Percentiles rank a stretch among this genome's conserved stretches.
Evolutionary conservation across 2,888 invertebrate species (phyloP).

Genomic region (Hipparchia semele): DNA sequence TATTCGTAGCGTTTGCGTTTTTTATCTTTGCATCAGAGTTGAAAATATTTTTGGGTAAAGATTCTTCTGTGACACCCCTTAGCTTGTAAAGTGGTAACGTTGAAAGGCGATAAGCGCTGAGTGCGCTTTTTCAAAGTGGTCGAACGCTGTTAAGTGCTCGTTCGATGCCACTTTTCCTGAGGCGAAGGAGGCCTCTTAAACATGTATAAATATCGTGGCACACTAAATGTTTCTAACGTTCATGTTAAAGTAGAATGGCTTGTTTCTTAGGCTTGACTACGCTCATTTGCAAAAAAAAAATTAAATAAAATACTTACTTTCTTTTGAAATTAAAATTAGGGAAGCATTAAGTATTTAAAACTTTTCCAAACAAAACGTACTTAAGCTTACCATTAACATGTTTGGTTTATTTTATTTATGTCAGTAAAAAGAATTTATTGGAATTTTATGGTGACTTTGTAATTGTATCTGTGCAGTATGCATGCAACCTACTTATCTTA

Average conservation of each 20-base stretch:
- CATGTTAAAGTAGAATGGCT: not conserved
- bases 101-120: conserved; percentile 68
- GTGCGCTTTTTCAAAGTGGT: conserved; percentile 64
- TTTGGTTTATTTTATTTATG: too few species aligned
- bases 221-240: conserved; percentile 13
- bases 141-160: conserved; percentile 63
- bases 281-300: too few species aligned
- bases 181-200: conserved; percentile 45
- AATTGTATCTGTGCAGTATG: too few species aligned
- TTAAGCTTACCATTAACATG: too few species aligned
- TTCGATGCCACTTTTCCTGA: conserved; percentile 42
- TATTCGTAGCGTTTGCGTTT: not conserved
- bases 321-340: too few species aligned
- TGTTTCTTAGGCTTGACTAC: not conserved
- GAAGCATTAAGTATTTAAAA: too few species aligned
- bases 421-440: too few species aligned
- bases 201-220: conserved; percentile 42
- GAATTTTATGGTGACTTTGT: too few species aligned
- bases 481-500: too few species aligned
- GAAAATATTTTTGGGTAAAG: conserved; percentile 30
- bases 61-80: conserved; percentile 28
- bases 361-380: too few species aligned
- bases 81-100: conserved; percentile 50
- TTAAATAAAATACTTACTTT: too few species aligned
- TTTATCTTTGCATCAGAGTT: conserved; percentile 18